Evolutionary conservation across 2,888 invertebrate species (phyloP), one percentile per base, ranked within the genome.

Genomic region (Phyllotreta cruciferae): DNA sequence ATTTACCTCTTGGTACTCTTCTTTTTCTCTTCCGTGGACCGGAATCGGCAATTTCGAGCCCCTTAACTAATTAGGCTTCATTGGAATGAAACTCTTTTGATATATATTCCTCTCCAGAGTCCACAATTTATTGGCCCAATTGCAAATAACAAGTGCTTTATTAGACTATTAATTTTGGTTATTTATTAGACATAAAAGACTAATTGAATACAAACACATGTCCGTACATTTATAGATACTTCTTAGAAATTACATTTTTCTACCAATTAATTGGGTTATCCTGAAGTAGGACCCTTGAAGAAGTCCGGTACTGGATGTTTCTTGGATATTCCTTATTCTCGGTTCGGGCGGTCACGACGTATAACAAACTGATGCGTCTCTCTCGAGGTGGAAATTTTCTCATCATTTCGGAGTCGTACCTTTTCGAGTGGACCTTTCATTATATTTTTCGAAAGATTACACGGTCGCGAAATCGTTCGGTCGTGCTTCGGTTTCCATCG

Each of bases 1-100:
- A 76, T 77, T 76, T 64, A 67, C 50, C 60, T 64, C 52, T n/a
- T 45, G 53, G 56, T 35, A 45, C 56, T 45, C 54, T 57, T 61
- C 53, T 56, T 52, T n/a, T 60, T 62, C 61, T 52, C 14, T 37
- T 37, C 37, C 39, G 24, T 10, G 50, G 57, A 35, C 35, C 57
- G 49, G 9, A 56, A 9, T 41, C 42, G 35, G 34, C 7, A 36
- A 13, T 44, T 14, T 42, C 35, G 24, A 35, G 2, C 4, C n/a
- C 10, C 35, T 50, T 50, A 3, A 50, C 14, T 50, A 9, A 9
- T 34, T 50, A 9, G 24, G 3, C n/a, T 14, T 11, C n/a, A 34
- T 50, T 44, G 6, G 6, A 41, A 13, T 13, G 44, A 1, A 10
- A 10, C 44, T 7, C 10, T 44, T 44, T 7, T n/a, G 44, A 44